phyloP scores from a whole-genome alignment of 2,888 invertebrate species.

The Pterobdella sp. region DNA sequence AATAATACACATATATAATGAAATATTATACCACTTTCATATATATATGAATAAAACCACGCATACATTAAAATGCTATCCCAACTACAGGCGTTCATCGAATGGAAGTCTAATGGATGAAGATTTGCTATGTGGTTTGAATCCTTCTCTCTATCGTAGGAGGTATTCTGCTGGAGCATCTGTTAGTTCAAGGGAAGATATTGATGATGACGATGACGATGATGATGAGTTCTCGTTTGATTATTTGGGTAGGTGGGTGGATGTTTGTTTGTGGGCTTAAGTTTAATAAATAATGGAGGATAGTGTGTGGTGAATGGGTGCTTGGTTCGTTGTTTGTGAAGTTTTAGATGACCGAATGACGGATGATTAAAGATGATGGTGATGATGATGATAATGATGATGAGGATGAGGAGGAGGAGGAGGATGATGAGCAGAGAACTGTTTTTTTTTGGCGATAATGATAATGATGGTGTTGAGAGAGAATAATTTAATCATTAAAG shows the following conservation, averaged over 20 bases:
- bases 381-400: too few relatives aligned
- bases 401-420: too few relatives aligned
- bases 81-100: neutral
- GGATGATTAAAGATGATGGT: neutral
- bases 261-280: too few relatives aligned
- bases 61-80: neutral
- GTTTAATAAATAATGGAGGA: too few relatives aligned
- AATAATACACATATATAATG: too few relatives aligned
- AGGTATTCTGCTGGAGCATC: neutral
- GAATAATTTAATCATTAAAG: too few relatives aligned
- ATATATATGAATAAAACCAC: neutral
- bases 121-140: neutral
- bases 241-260: neutral
- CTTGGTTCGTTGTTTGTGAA: too few relatives aligned
- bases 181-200: neutral
- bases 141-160: neutral
- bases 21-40: too few relatives aligned
- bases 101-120: neutral
- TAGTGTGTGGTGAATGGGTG: neutral
- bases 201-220: neutral
- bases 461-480: too few relatives aligned
- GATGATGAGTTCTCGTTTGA: neutral
- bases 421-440: too few relatives aligned
- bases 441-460: too few relatives aligned
- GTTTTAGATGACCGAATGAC: neutral